Percentiles rank a stretch among this genome's conserved stretches.
Evolutionary conservation across 2,888 invertebrate species (phyloP).

Genomic region (Lithosia quadra): DNA sequence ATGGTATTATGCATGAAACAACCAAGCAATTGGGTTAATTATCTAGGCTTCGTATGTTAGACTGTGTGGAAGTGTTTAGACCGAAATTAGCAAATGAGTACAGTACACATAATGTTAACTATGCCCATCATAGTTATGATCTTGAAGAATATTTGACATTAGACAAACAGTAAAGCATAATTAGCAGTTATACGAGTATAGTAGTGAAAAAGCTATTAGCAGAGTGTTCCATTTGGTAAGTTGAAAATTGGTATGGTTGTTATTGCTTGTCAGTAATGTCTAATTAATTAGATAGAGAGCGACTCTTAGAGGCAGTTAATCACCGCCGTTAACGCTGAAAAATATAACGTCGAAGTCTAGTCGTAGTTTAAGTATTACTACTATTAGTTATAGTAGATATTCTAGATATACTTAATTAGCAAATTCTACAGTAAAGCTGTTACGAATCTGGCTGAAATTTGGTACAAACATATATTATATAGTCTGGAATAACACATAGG

Average conservation of each 20-base stretch:
- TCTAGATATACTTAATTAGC: no score
- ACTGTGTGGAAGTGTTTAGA: conserved; percentile 14
- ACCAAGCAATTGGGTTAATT: conserved; percentile 67
- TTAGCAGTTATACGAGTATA: neutral
- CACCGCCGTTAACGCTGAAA: no score
- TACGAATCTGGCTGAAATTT: no score
- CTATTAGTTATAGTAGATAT: no score
- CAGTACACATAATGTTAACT: neutral
- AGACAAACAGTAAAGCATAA: neutral
- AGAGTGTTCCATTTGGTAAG: neutral
- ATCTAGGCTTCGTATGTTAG: conserved; percentile 35
- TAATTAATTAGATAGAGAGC: no score
- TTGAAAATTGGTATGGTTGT: neutral
- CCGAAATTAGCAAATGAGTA: neutral
- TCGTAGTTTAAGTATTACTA: no score
- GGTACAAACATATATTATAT: no score
- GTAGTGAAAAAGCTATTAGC: neutral
- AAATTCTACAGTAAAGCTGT: no score
- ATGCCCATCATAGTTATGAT: neutral
- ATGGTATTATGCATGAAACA: conserved; percentile 60
- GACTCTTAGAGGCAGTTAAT: no score
- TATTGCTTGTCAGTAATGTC: neutral
- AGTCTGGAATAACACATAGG: no score
- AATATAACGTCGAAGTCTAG: no score
- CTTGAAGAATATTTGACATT: neutral